Evolutionary conservation across 2,113 vertebrate species (phyloP).

Genomic region (Morone saxatilis): DNA sequence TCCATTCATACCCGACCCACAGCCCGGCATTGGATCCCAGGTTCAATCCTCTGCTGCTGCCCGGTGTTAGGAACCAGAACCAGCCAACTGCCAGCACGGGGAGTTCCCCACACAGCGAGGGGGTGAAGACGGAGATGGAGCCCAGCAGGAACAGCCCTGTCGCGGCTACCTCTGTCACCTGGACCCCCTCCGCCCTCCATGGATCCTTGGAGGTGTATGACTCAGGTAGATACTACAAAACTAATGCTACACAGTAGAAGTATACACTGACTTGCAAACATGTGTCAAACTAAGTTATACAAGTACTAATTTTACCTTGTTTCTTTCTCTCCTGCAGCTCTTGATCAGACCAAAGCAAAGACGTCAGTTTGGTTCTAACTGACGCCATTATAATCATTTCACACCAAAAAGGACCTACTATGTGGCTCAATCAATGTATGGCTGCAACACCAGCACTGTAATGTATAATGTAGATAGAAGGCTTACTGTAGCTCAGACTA

Average conservation of each 20-base stretch:
- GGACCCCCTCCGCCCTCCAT: constrained; percentile 88
- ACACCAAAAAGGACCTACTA: constrained; percentile 60
- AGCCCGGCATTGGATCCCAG: constrained; percentile 88
- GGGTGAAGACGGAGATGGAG: constrained; percentile 89
- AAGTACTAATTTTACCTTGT: constrained; percentile 1
- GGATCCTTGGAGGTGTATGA: constrained; percentile 95
- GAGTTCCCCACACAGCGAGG: constrained; percentile 86
- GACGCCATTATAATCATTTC: constrained; percentile 37
- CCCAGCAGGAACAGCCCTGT: constrained; percentile 70
- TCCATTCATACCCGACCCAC: constrained; percentile 86
- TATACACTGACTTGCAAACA: not conserved
- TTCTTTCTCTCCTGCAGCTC: constrained; percentile 81
- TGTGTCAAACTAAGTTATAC: not conserved
- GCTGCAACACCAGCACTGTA: constrained; percentile 72
- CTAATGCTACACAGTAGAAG: not conserved
- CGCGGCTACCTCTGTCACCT: constrained; percentile 87
- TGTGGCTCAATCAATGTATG: constrained; percentile 44
- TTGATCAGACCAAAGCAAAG: constrained; percentile 94
- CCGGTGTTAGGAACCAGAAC: constrained; percentile 83
- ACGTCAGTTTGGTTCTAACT: constrained; percentile 93
- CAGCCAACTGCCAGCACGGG: constrained; percentile 86
- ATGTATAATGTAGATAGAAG: constrained; percentile 58
- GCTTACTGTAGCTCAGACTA: constrained; percentile 55
- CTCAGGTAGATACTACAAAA: constrained; percentile 85
- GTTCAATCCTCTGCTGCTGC: constrained; percentile 92